A percentile compares a stretch with the other conserved stretches of the same genome.
Evolutionary conservation across 1,140 invertebrate species (phyloP).

Genomic region (Pogonognathellus flavescens): DNA sequence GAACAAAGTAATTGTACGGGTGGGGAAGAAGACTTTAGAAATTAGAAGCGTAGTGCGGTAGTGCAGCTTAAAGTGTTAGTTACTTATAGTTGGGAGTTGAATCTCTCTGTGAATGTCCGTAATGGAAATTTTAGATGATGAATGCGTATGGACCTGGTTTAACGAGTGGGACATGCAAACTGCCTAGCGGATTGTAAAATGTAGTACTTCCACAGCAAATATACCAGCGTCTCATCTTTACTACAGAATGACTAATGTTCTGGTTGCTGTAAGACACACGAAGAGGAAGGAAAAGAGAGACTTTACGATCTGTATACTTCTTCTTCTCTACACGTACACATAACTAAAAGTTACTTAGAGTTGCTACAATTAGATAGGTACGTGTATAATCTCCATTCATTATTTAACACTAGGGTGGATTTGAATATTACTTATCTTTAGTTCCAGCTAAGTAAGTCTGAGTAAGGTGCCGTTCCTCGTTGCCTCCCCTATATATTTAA

Average conservation of each 20-base stretch:
- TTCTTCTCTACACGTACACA: neutral
- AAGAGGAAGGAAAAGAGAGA: neutral
- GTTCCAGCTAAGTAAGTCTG: neutral
- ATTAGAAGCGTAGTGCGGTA: too few species aligned
- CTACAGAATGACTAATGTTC: conserved; percentile 26
- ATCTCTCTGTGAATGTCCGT: neutral
- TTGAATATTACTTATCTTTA: conserved; percentile 31
- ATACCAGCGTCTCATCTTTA: neutral
- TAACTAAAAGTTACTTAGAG: neutral
- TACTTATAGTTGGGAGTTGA: too few species aligned
- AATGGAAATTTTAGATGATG: conserved; percentile 20
- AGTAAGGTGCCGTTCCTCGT: neutral
- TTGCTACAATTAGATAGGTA: neutral
- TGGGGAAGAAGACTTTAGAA: too few species aligned
- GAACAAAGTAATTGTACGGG: too few species aligned
- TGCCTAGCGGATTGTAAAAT: conserved; percentile 16
- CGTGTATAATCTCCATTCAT: conserved; percentile 43
- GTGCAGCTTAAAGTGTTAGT: too few species aligned
- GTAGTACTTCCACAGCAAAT: neutral
- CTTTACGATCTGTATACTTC: neutral
- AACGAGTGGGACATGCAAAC: neutral
- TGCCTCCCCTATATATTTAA: neutral
- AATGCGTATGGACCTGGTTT: neutral
- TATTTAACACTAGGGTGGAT: conserved; percentile 37
- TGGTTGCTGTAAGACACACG: conserved; percentile 13